A percentile compares a stretch with the other conserved stretches of the same genome.
Conservation (phyloP, 1,140 invertebrate species). For the Drosophila sp. region DNA sequence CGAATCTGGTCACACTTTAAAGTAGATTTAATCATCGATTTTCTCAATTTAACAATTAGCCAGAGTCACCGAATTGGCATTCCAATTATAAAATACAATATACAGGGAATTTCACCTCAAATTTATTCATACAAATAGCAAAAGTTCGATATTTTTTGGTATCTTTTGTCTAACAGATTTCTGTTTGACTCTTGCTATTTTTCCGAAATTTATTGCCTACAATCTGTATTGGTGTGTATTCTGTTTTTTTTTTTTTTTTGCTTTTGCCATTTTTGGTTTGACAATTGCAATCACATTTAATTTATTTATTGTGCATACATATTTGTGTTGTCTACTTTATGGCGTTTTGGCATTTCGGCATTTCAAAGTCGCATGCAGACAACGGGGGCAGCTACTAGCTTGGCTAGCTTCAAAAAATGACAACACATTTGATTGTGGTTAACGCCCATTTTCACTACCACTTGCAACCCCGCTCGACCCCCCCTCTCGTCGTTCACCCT, state of each 20-base stretch:
- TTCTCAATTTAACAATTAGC: too few relatives aligned
- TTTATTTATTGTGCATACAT: conserved; percentile 50
- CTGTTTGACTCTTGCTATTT: too few relatives aligned
- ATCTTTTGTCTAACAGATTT: too few relatives aligned
- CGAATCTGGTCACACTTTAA: too few relatives aligned
- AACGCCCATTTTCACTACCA: conserved; percentile 16
- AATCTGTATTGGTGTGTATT: neutral
- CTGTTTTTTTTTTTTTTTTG: neutral
- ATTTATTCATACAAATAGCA: too few relatives aligned
- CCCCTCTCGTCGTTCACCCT: conserved; percentile 48
- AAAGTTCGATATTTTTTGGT: too few relatives aligned
- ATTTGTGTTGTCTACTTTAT: conserved; percentile 39
- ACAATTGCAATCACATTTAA: conserved; percentile 36
- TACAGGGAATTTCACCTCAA: too few relatives aligned
- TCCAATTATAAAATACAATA: too few relatives aligned
- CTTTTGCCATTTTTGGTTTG: conserved; percentile 37
- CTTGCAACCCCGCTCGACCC: neutral
- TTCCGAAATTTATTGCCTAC: neutral
- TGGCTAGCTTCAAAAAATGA: conserved; percentile 43
- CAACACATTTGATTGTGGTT: conserved; percentile 70
- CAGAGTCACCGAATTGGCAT: too few relatives aligned
- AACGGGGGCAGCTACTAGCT: neutral
- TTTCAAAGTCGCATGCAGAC: conserved; percentile 48
- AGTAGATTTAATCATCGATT: too few relatives aligned
- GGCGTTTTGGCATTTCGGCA: conserved; percentile 34